A percentile compares a stretch with the other conserved stretches of the same genome.
Evolutionary conservation across 2,888 invertebrate species (phyloP).

Genomic region (Orthosia cruda): DNA sequence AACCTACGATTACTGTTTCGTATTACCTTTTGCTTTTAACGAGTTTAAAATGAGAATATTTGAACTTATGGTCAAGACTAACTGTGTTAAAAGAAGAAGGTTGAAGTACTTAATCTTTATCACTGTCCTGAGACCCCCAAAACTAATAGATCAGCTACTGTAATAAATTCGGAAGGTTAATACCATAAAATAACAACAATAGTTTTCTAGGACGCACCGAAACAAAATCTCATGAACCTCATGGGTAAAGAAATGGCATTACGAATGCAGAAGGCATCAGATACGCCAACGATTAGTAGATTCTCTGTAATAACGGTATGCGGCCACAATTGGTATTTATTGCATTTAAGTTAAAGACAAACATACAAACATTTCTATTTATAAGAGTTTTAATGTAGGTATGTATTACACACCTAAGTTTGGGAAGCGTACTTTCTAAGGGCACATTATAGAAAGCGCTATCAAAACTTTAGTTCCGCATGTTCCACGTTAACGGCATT

Average conservation of each 20-base stretch:
- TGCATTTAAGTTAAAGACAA: conserved; percentile 37
- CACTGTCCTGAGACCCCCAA: not conserved
- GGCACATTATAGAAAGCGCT: conserved; percentile 48
- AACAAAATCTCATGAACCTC: conserved; percentile 56
- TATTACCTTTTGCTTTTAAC: conserved; percentile 17
- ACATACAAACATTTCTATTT: conserved; percentile 34
- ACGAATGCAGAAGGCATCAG: conserved; percentile 61
- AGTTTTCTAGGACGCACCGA: conserved; percentile 58
- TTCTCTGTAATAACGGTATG: conserved; percentile 64
- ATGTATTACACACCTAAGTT: conserved; percentile 29
- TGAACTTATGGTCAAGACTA: not conserved
- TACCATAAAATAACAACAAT: conserved; percentile 21
- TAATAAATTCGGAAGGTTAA: conserved; percentile 4
- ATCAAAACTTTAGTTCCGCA: conserved; percentile 39
- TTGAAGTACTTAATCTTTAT: too few relatives aligned
- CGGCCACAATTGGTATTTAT: conserved; percentile 49
- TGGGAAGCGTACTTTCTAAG: conserved; percentile 46
- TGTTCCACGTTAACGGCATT: conserved; percentile 22
- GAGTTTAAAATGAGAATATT: conserved; percentile 6
- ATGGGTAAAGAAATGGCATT: conserved; percentile 61
- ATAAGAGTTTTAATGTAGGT: conserved; percentile 22
- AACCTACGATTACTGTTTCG: conserved; percentile 38
- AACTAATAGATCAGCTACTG: conserved; percentile 13
- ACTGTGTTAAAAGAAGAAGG: too few relatives aligned
- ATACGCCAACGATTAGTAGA: conserved; percentile 61